phyloP scores from a whole-genome alignment of 1,140 invertebrate genomes.

The Schlechtendalia chinensis region DNA sequence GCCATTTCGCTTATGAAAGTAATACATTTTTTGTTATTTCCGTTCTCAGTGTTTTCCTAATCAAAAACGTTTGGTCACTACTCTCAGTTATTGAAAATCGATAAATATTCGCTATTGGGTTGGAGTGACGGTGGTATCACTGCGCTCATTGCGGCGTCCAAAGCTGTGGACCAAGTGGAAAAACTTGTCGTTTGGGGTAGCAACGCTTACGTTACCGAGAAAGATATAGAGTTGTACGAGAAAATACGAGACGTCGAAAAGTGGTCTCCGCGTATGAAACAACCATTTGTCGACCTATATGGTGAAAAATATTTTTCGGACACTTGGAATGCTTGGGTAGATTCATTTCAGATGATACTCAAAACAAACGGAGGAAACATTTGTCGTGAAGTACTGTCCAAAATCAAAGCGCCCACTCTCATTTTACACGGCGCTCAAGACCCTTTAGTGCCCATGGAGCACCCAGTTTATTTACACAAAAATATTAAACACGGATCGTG shows the following conservation, averaged over 20 bases:
- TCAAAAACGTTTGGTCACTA: background rate
- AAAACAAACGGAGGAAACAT: conserved; percentile 67
- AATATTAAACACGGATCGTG: conserved; percentile 68
- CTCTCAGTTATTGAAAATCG: conserved; percentile 62
- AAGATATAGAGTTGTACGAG: conserved; percentile 68
- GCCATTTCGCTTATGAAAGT: conserved; percentile 74
- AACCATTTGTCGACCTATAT: conserved; percentile 72
- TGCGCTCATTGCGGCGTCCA: conserved; percentile 70
- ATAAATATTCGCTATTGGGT: conserved; percentile 75
- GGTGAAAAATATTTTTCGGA: conserved; percentile 70
- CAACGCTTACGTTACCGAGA: conserved; percentile 70
- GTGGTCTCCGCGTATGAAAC: conserved; percentile 78
- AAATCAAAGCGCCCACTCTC: conserved; percentile 72
- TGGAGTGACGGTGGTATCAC: conserved; percentile 89
- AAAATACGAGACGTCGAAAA: conserved; percentile 66
- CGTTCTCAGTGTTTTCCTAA: conserved; percentile 1
- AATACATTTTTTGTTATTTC: conserved; percentile 50
- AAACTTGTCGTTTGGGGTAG: conserved; percentile 77
- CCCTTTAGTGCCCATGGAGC: conserved; percentile 69
- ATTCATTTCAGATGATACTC: conserved; percentile 63
- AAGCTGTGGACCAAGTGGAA: conserved; percentile 65
- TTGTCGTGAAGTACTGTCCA: conserved; percentile 64
- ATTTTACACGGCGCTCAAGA: conserved; percentile 82
- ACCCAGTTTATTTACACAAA: conserved; percentile 70
- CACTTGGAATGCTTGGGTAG: conserved; percentile 73